Conservation (phyloP, 2,113 vertebrate species). For the Rhadina sibilatrix region DNA sequence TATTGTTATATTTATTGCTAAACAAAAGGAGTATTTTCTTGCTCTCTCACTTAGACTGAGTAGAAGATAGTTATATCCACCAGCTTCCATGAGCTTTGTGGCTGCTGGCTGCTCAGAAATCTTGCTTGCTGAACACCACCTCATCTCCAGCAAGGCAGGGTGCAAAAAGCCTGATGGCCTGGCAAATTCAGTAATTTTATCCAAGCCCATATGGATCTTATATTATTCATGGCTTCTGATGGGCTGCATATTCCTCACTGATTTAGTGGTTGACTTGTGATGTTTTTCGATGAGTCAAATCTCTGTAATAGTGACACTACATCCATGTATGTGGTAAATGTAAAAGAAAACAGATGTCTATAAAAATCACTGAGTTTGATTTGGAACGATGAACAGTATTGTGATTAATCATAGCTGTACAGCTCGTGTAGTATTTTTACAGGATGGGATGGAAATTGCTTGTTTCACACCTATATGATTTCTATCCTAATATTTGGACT, state of each 20-base stretch:
- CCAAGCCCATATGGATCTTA: not conserved
- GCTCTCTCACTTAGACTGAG: not conserved
- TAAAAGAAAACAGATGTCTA: conserved; percentile 58
- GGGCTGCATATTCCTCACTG: conserved; percentile 17
- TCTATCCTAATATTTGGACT: not conserved
- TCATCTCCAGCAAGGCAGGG: not conserved
- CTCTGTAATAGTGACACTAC: conserved; percentile 40
- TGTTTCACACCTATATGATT: not conserved
- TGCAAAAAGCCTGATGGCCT: not conserved
- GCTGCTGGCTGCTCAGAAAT: not conserved
- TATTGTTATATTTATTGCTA: conserved; percentile 52
- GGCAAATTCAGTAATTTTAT: not conserved
- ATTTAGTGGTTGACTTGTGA: conserved; percentile 42
- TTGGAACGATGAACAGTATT: not conserved
- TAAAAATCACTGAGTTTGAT: conserved; percentile 41
- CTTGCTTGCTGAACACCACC: not conserved
- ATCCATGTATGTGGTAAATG: conserved; percentile 52
- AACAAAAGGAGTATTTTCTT: conserved; percentile 30
- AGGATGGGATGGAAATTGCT: not conserved
- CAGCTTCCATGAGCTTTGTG: not conserved
- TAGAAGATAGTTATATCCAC: not conserved
- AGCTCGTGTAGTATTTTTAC: not conserved
- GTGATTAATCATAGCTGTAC: not conserved
- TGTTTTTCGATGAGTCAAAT: conserved; percentile 47
- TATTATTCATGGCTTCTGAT: not conserved